phyloP scores from a whole-genome alignment of 2,797 vertebrate genomes.

The Phyllotis vaccarum region DNA sequence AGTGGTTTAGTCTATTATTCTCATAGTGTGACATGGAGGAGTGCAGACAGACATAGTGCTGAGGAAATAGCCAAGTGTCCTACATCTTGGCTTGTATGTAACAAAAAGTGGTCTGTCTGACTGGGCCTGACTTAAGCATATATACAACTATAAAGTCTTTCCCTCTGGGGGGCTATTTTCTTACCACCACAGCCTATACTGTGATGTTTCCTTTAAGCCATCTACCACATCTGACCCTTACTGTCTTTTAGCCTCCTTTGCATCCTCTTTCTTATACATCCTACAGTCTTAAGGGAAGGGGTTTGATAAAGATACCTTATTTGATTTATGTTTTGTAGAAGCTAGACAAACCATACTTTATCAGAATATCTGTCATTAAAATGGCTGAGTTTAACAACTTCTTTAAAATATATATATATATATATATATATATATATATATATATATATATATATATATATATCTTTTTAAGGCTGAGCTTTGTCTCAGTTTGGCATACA shows the following conservation, averaged over 20 bases:
- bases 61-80: too few species aligned
- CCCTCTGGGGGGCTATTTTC: neutral
- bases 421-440: too few species aligned
- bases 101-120: too few species aligned
- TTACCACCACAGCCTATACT: neutral
- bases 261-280: neutral
- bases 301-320: neutral
- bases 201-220: neutral
- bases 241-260: neutral
- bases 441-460: too few species aligned
- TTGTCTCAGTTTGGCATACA: neutral
- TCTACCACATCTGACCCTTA: neutral
- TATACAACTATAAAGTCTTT: neutral
- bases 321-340: neutral
- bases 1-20: too few species aligned
- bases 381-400: constrained; percentile 25
- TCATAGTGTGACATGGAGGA: too few species aligned
- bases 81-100: too few species aligned
- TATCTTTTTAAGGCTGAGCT: constrained; percentile 23
- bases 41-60: too few species aligned
- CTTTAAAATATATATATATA: too few species aligned
- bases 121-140: too few species aligned
- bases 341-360: neutral
- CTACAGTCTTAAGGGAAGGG: neutral
- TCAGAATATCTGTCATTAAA: constrained; percentile 11